A percentile compares a stretch with the other conserved stretches of the same genome.
phyloP scores from a whole-genome alignment of 2,888 invertebrate genomes.

The Heliconius ismenius region DNA sequence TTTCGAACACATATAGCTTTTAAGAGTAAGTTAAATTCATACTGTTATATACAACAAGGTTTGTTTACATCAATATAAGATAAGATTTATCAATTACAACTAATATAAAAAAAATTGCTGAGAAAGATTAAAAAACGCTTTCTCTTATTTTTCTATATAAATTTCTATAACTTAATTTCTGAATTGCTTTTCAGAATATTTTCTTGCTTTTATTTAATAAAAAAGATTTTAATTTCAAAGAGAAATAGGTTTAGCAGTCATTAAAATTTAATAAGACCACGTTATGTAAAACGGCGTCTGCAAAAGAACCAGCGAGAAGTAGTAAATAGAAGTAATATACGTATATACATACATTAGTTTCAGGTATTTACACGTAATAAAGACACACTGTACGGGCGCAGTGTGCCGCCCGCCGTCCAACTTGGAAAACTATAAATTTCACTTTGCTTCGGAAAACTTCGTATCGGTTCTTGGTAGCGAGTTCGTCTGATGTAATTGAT shows the following conservation, averaged over 20 bases:
- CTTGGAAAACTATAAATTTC: slow-evolving; percentile 56
- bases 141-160: neutral
- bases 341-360: slow-evolving; percentile 25
- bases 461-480: slow-evolving; percentile 40
- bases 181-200: neutral
- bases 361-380: slow-evolving; percentile 50
- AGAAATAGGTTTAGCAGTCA: neutral
- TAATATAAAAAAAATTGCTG: no score
- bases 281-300: neutral
- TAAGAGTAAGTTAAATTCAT: neutral
- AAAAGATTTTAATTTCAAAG: neutral
- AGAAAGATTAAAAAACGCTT: neutral
- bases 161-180: neutral
- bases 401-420: slow-evolving; percentile 40
- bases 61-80: no score
- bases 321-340: neutral
- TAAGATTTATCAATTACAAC: no score
- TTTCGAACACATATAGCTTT: no score
- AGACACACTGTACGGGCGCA: slow-evolving; percentile 43
- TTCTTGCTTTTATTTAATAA: neutral
- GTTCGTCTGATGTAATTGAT: slow-evolving; percentile 43
- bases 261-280: slow-evolving; percentile 14
- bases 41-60: no score
- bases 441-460: slow-evolving; percentile 47
- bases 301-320: neutral